These are phyloP conservation scores for Leptarthrus brevirostris DNA, from an alignment of 2,888 invertebrate species.

Conservation along the genomic window DNA sequence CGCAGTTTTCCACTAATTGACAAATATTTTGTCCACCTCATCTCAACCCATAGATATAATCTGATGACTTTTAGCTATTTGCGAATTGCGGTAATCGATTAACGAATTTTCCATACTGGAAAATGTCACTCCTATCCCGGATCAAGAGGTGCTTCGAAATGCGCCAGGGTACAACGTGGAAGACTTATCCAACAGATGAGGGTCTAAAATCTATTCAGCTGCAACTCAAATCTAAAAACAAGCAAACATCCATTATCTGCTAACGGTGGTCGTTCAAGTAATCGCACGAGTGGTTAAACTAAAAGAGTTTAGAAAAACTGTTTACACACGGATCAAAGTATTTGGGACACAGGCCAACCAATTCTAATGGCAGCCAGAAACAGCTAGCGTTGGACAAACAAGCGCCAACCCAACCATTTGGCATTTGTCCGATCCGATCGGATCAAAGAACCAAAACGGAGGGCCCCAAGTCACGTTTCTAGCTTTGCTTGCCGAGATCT, in stretches of 20 bases:
- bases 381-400: constrained; percentile 16
- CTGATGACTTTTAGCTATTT: constrained; percentile 2
- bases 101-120: constrained; percentile 27
- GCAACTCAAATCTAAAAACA: constrained; percentile 16
- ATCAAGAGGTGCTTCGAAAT: constrained; percentile 12
- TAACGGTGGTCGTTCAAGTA: constrained; percentile 20
- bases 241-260: background rate
- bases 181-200: background rate
- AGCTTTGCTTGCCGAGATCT: background rate
- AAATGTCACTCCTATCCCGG: constrained; percentile 24
- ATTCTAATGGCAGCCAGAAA: background rate
- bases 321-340: constrained; percentile 8
- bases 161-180: no score
- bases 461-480: constrained; percentile 28
- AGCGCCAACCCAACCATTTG: constrained; percentile 26
- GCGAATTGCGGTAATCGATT: constrained; percentile 22
- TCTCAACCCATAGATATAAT: background rate
- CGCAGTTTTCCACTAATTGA: constrained; percentile 36
- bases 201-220: background rate
- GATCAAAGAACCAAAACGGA: constrained; percentile 10
- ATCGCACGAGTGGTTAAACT: background rate
- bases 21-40: constrained; percentile 26
- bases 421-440: constrained; percentile 34
- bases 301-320: background rate
- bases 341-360: constrained; percentile 16